Base-by-base conservation (phyloP, 2,888 invertebrate species). In the Acanthosepion lycidas region DNA sequence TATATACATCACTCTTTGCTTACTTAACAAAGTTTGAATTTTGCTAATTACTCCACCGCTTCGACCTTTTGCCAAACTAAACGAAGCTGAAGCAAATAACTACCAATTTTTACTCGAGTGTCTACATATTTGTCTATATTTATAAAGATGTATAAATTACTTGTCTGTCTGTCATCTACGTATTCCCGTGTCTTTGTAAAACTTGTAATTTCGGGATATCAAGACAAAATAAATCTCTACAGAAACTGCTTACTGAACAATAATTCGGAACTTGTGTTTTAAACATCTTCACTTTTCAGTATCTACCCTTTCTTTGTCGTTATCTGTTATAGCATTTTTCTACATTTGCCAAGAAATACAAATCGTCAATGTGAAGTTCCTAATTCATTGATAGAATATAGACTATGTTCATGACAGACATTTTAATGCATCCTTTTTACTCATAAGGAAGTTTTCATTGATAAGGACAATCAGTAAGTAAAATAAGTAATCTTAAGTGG, bases 401-500 rank as follows among this genome's bases (percentile, higher is more conserved):
- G n/a, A 8, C 78, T n/a, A 12, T 8, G n/a, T n/a, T 78, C 78
- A 6, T 78, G 78, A 78, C 78, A 78, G n/a, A 78, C n/a, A n/a
- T 78, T 78, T 78, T 78, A 78, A 78, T 78, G 78, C n/a, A 78
- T 33, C n/a, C n/a, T 78, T 26, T 64, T 64, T 6, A 64, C n/a
- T n/a, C 23, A 33, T 5, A 78, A 33, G 78, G 78, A 78, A 78
- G 78, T 78, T 78, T 78, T 78, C 78, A 78, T 78, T 78, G 78
- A 78, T 78, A 78, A 78, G n/a, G 78, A 78, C 78, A 78, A 78
- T 78, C 78, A 78, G 78, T 78, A 78, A 78, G 78, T 78, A 8
- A n/a, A 78, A n/a, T 78, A 64, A 78, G 78, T 78, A 78, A 78
- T 78, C 78, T 78, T n/a, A 78, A 78, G 78, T 78, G 78, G 78